phyloP scores from a whole-genome alignment of 2,797 vertebrate genomes.

The Nasua narica region DNA sequence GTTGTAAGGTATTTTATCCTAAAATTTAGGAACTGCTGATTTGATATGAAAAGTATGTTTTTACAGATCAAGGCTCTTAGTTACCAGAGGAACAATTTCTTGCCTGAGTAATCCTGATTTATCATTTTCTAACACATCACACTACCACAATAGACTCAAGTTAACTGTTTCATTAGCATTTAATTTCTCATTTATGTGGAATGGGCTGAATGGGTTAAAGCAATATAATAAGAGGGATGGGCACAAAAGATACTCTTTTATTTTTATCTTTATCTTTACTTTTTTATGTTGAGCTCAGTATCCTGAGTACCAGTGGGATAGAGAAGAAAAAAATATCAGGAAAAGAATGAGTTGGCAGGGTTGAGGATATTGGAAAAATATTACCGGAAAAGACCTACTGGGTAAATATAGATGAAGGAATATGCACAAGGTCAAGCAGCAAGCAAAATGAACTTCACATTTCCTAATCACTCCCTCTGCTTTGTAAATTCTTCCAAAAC shows the following conservation, averaged over 20 bases:
- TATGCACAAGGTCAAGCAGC: constrained; percentile 23
- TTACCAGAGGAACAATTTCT: not conserved
- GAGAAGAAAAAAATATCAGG: not conserved
- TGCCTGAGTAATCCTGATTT: not conserved
- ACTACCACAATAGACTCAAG: not conserved
- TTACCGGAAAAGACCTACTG: not conserved
- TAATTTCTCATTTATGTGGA: not conserved
- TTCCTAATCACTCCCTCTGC: constrained; percentile 54
- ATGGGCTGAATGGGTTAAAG: not conserved
- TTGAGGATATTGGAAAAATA: not conserved
- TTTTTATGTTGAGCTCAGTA: not conserved
- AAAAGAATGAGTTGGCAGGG: not conserved
- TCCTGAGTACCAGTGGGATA: not conserved
- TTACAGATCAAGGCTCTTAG: not conserved
- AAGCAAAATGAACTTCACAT: constrained; percentile 37
- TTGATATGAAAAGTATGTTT: not conserved
- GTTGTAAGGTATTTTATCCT: not conserved
- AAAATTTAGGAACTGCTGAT: constrained; percentile 10
- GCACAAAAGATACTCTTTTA: not conserved
- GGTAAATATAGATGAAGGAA: constrained; percentile 20
- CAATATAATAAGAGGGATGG: not conserved
- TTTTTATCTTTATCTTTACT: too few relatives aligned
- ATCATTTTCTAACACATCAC: not conserved
- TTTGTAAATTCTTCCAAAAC: constrained; percentile 76
- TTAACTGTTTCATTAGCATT: not conserved